Percentiles rank a stretch among this genome's conserved stretches.
phyloP scores from a whole-genome alignment of 2,888 invertebrate genomes.

The Tachystola acroxantha region DNA sequence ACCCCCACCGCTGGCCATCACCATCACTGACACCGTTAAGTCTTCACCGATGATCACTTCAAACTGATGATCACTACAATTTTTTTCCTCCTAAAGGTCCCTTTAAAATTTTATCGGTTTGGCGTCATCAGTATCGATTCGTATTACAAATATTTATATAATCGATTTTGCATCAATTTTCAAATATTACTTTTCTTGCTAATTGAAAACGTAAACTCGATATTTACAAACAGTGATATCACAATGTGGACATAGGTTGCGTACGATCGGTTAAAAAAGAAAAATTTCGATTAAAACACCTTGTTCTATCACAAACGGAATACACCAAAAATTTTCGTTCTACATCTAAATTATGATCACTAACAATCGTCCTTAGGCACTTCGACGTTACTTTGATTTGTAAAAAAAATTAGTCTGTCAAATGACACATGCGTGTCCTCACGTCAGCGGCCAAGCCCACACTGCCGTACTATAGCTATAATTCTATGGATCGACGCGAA shows the following conservation, averaged over 20 bases:
- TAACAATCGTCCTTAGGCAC: conserved; percentile 53
- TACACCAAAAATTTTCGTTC: conserved; percentile 37
- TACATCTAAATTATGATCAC: conserved; percentile 23
- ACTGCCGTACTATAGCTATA: conserved; percentile 73
- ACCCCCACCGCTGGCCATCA: conserved; percentile 73
- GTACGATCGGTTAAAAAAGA: background rate
- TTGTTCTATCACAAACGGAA: conserved; percentile 37
- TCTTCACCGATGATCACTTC: conserved; percentile 36
- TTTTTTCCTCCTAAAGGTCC: background rate
- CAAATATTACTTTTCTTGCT: too few species aligned
- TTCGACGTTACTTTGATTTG: conserved; percentile 56
- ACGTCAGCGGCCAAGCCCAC: conserved; percentile 66
- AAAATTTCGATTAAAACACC: conserved; percentile 19
- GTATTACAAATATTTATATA: too few species aligned
- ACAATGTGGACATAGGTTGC: background rate
- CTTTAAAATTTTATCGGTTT: too few species aligned
- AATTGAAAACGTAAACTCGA: background rate
- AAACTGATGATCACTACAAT: background rate
- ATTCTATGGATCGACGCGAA: conserved; percentile 69
- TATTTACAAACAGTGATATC: conserved; percentile 5
- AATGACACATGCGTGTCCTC: conserved; percentile 43
- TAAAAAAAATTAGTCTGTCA: conserved; percentile 36
- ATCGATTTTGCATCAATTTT: too few species aligned
- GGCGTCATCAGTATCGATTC: too few species aligned
- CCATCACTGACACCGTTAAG: conserved; percentile 53